Evolutionary conservation across 2,113 vertebrate species (phyloP), one percentile per base, ranked within the genome.

Genomic region (Coregonus clupeaformis): DNA sequence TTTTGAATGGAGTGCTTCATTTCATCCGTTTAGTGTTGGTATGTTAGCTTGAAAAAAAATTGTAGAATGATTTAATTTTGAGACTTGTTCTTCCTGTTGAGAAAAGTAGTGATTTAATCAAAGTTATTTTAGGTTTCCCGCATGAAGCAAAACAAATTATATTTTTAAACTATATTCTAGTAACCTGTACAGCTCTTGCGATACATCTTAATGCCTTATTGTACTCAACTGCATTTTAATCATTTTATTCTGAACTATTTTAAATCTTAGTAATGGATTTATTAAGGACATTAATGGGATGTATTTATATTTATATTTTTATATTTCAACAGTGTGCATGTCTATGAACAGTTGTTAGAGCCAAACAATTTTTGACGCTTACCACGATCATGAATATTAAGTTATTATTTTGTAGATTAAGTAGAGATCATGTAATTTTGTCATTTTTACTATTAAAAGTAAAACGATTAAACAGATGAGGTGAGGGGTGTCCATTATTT

Each of bases 251-350:
- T 81, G 82, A 91, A 90, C 90, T 91, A 89, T 91, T 91, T 94
- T 90, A 91, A 89, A 92, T 90, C 79, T 86, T 91, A 92, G 91
- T 92, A 87, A 88, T 90, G 84, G 85, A 91, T 87, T 91, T 88
- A 91, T 91, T 91, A 89, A 91, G 86, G 91, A 91, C 92, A 92
- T 91, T 89, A 92, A 92, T 89, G 92, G 92, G 90, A 93, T 92
- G 90, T 92, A 92, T 93, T 92, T 93, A 94, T 94, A 93, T 93
- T 93, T 94, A 93, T 94, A 94, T 94, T 92, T 94, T 92, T 94
- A 93, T 94, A 94, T 92, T 94, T 94, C 91, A 92, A 90, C 92
- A 92, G 89, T 93, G 92, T 92, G 92, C 92, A 93, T 93, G 92
- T 93, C 90, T 92, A 80, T 84, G 89, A 91, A 93, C 87, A 77